Evolutionary conservation across 2,113 vertebrate species (phyloP).

Genomic region (Sinosuthora webbiana): DNA sequence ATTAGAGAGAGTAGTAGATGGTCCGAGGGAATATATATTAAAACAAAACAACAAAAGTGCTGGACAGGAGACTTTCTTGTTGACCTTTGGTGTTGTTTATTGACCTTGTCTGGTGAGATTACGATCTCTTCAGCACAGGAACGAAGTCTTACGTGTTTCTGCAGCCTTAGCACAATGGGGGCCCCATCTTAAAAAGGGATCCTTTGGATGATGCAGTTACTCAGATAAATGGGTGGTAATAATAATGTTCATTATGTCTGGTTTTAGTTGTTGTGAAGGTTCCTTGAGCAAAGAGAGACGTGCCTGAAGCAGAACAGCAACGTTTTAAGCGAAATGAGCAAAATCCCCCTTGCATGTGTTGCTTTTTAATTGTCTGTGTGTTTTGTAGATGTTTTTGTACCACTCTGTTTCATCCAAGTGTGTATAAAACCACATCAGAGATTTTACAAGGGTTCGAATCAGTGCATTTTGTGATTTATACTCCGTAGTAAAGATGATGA

Average conservation of each 20-base stretch:
- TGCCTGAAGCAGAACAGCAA: background rate
- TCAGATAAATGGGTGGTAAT: background rate
- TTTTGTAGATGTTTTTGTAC: background rate
- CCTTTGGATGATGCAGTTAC: background rate
- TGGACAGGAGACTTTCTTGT: background rate
- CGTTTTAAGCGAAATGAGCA: background rate
- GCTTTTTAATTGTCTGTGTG: background rate
- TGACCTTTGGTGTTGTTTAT: slow-evolving; percentile 8
- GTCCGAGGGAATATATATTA: background rate
- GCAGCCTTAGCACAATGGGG: background rate
- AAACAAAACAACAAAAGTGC: background rate
- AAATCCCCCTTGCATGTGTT: background rate
- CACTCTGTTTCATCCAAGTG: background rate
- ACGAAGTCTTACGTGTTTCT: background rate
- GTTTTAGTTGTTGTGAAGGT: background rate
- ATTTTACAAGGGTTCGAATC: background rate
- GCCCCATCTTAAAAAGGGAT: background rate
- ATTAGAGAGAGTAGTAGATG: background rate
- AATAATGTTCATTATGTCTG: background rate
- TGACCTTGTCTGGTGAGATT: background rate
- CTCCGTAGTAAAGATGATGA: background rate
- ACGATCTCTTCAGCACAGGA: background rate
- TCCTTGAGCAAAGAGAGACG: background rate
- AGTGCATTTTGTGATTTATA: background rate
- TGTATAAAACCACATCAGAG: background rate